Evolutionary conservation across 2,797 vertebrate species (phyloP).

Genomic region (Myotis findleyi): DNA sequence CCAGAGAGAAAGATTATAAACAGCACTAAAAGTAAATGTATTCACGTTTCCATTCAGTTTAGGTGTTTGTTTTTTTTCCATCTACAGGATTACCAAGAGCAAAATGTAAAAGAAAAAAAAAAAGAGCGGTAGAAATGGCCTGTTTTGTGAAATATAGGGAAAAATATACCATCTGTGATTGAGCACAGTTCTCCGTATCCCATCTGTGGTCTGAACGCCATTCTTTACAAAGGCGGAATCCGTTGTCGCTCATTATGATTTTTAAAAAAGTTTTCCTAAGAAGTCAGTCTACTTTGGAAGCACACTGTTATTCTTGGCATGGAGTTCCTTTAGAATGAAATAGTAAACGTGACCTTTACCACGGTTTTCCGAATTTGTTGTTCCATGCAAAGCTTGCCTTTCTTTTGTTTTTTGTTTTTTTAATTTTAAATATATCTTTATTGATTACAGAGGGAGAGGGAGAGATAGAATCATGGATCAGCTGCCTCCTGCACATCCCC

Average conservation of each 20-base stretch:
- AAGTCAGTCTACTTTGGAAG: slow-evolving; percentile 65
- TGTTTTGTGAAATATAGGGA: slow-evolving; percentile 87
- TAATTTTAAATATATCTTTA: too few relatives aligned
- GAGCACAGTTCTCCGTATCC: slow-evolving; percentile 83
- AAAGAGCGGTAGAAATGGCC: slow-evolving; percentile 84
- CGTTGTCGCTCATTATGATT: slow-evolving; percentile 73
- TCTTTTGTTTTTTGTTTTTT: too few relatives aligned
- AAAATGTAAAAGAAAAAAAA: slow-evolving; percentile 84
- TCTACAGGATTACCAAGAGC: slow-evolving; percentile 84
- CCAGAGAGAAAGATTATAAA: slow-evolving; percentile 81
- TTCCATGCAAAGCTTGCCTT: neutral
- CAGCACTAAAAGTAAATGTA: slow-evolving; percentile 84
- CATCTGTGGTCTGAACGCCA: slow-evolving; percentile 85
- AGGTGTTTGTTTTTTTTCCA: neutral
- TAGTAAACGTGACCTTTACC: neutral
- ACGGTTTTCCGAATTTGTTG: neutral
- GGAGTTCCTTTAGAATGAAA: slow-evolving; percentile 70
- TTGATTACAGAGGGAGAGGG: too few relatives aligned
- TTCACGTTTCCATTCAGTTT: slow-evolving; percentile 78
- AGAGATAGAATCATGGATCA: too few relatives aligned
- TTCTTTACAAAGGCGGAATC: slow-evolving; percentile 77
- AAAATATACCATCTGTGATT: slow-evolving; percentile 89
- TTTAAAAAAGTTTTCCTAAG: slow-evolving; percentile 77
- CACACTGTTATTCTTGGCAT: slow-evolving; percentile 71
- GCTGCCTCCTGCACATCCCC: too few relatives aligned